Base-by-base conservation (phyloP, 1,140 invertebrate genomes). In the Manduca sexta region DNA sequence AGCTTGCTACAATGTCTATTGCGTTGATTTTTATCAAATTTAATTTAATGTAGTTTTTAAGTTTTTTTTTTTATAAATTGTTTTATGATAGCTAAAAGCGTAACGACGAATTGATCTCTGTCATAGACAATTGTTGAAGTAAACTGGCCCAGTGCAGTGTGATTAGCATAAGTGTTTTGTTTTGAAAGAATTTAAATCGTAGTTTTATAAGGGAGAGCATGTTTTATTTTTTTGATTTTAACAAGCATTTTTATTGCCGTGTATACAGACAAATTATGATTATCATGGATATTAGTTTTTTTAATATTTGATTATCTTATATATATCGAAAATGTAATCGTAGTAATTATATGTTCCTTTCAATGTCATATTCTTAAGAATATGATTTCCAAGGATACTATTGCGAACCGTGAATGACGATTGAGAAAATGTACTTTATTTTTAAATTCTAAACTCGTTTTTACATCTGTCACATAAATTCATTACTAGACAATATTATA, bases 191-290 rank as follows among this genome's bases (percentile, higher is more conserved):
- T 53, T 58, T 68, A 69, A 65, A 33, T 64, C 55, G 55, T 61
- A 63, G 49, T 59, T 35, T 15, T 34, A 47, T 69, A 63, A 52
- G 59, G 50, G 65, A 18, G 55, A 64, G 80, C 75, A 84, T 84
- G 80, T 79, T 84, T 81, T 79, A 80, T 76, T 76, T 79, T 72
- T 43, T 71, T 73, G 69, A 74, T 76, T 76, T 68, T 69, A 61
- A 13, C 26, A 13, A n/a, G 17, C 18, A 18, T 14, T 30, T 42
- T 29, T 43, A 35, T 35, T 4, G 4, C n/a, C n/a, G 34, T 35
- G n/a, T 54, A 49, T 53, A 50, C 49, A 49, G 53, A 45, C 49
- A 45, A 51, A 38, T 50, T 56, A 45, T 60, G 54, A 55, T 63
- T 58, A 56, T 60, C 49, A 57, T 52, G 43, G 12, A 56, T 64